phyloP scores from a whole-genome alignment of 2,888 invertebrate genomes.

The Brachylomia viminalis region DNA sequence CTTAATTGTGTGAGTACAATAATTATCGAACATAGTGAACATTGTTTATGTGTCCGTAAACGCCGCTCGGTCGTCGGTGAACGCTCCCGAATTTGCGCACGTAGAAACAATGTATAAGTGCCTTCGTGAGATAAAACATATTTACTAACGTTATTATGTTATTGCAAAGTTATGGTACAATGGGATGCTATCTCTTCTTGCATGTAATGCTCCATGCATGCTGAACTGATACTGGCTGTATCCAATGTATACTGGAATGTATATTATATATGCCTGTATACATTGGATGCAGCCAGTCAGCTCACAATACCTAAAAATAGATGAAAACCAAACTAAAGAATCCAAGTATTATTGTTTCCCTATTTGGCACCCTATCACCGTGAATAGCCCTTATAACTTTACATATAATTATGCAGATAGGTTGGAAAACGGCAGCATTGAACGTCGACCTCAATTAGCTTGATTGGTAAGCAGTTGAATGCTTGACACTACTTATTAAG shows the following conservation, averaged over 20 bases:
- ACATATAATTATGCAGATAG: constrained; percentile 46
- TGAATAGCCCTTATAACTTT: constrained; percentile 19
- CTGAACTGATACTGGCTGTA: neutral
- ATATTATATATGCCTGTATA: neutral
- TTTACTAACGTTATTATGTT: neutral
- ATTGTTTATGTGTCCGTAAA: neutral
- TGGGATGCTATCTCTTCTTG: neutral
- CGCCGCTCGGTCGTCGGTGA: neutral
- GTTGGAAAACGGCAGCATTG: constrained; percentile 40
- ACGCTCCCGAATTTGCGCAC: neutral
- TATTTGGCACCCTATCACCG: neutral
- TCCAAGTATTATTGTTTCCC: neutral
- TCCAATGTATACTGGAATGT: too few species aligned
- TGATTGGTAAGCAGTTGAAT: constrained; percentile 52
- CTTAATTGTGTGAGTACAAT: neutral
- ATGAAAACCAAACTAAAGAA: neutral
- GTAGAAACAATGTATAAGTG: neutral
- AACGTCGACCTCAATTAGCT: constrained; percentile 57
- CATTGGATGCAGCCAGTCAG: neutral
- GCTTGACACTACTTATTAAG: constrained; percentile 41
- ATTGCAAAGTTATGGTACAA: neutral
- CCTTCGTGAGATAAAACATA: neutral
- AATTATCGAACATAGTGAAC: neutral
- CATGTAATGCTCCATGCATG: too few species aligned
- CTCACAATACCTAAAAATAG: neutral